Conservation (phyloP, 2,888 invertebrate genomes). For the Melinaea marsaeus region DNA sequence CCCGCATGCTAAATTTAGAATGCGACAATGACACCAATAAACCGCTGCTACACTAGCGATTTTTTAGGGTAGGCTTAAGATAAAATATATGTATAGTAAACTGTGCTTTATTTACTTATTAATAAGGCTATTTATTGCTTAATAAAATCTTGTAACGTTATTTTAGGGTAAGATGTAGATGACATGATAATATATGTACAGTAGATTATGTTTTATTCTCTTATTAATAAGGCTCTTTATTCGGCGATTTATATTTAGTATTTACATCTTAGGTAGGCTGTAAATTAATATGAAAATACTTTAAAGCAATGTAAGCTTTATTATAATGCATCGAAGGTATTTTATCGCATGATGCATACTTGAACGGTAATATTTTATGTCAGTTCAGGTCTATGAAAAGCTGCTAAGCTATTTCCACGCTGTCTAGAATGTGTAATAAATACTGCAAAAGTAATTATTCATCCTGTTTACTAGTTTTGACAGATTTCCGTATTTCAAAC, state of each 20-base stretch:
- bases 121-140: background rate
- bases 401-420: too few relatives aligned
- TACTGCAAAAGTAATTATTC: too few relatives aligned
- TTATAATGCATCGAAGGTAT: too few relatives aligned
- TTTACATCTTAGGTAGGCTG: background rate
- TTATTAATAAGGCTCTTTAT: background rate
- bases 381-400: too few relatives aligned
- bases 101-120: background rate
- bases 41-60: background rate
- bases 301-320: too few relatives aligned
- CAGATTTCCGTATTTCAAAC: too few relatives aligned
- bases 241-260: background rate
- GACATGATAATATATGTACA: too few relatives aligned
- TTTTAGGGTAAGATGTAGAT: background rate
- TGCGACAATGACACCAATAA: constrained; percentile 37
- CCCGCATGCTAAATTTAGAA: constrained; percentile 41
- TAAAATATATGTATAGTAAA: background rate
- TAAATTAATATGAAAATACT: background rate
- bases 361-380: too few relatives aligned
- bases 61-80: background rate
- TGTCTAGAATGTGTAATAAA: too few relatives aligned
- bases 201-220: background rate
- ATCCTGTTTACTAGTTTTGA: too few relatives aligned
- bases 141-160: background rate
- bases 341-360: too few relatives aligned